Base-by-base conservation (phyloP, 2,888 invertebrate genomes). In the Osmoderma eremita region DNA sequence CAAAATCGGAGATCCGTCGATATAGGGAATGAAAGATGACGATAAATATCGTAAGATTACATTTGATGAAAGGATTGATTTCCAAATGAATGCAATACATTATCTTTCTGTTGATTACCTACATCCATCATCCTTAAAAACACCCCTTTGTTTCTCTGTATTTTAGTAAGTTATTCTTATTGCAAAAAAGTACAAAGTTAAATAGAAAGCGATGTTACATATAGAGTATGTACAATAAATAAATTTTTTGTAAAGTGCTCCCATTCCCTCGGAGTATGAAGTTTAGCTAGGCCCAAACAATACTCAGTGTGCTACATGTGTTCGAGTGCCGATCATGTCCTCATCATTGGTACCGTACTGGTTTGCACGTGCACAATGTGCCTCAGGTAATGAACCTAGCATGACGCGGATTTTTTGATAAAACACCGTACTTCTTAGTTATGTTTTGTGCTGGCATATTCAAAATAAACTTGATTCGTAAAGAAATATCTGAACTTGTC, bases 331-430 rank as follows among this genome's bases (percentile, higher is more conserved):
- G 74, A 71, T 72, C 70, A 74, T 76, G 77, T 76, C 77, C 78
- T 75, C 78, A 77, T 78, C 79, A 78, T 78, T 79, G 79, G 77
- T 77, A 75, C 78, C 76, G 75, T 78, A 76, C 76, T 77, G 76
- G 78, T 80, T n/a, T 77, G 76, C 78, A 78, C 78, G 73, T 77
- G 74, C 75, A 76, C 78, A 73, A 72, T 69, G 77, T 79, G 80
- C 78, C 78, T 78, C 80, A 80, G 80, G 80, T 80, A 80, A 80
- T 80, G 13, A 78, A 78, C 78, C 77, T 78, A 79, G 80, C 79
- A 79, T 80, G 79, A 78, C 78, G 79, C 78, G 79, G 77, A 78
- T 72, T 78, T 73, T 75, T 69, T 76, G 74, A 50, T 75, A 74
- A n/a, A 30, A 73, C 68, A 66, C 64, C 70, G 70, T 70, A 69